Conservation (phyloP, 2,888 invertebrate species). For the Tipula lateralis region DNA sequence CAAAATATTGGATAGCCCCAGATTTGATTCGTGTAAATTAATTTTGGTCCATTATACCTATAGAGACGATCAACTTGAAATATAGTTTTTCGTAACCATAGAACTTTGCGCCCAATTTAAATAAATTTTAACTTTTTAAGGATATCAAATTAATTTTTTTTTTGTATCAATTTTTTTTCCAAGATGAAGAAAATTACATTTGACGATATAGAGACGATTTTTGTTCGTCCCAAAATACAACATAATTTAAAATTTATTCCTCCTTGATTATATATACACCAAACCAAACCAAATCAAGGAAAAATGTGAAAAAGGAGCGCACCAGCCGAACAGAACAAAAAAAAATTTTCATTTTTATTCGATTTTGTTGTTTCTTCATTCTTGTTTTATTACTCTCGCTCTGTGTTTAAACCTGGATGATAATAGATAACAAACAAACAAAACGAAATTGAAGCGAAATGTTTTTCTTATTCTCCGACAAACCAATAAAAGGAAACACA, state of each 20-base stretch:
- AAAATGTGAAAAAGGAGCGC: neutral
- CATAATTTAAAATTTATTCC: slow-evolving; percentile 19
- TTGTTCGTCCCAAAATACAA: neutral
- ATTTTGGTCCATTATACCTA: too few relatives aligned
- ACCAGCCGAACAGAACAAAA: neutral
- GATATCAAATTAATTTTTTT: neutral
- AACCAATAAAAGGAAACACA: neutral
- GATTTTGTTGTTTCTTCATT: neutral
- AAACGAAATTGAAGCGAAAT: neutral
- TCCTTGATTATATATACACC: neutral
- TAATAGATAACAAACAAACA: slow-evolving; percentile 19
- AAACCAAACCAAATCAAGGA: neutral
- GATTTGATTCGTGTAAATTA: too few relatives aligned
- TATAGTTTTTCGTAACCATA: neutral
- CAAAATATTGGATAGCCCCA: too few relatives aligned
- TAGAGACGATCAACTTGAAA: neutral
- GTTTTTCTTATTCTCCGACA: neutral
- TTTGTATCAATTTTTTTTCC: neutral
- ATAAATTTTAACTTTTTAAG: neutral
- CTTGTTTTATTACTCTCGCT: slow-evolving; percentile 11
- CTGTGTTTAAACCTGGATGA: slow-evolving; percentile 9
- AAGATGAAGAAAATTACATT: neutral
- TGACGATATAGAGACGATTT: neutral
- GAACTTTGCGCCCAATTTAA: neutral
- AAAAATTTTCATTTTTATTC: neutral